phyloP scores from a whole-genome alignment of 2,797 vertebrate genomes.

The Tragelaphus eurycerus region DNA sequence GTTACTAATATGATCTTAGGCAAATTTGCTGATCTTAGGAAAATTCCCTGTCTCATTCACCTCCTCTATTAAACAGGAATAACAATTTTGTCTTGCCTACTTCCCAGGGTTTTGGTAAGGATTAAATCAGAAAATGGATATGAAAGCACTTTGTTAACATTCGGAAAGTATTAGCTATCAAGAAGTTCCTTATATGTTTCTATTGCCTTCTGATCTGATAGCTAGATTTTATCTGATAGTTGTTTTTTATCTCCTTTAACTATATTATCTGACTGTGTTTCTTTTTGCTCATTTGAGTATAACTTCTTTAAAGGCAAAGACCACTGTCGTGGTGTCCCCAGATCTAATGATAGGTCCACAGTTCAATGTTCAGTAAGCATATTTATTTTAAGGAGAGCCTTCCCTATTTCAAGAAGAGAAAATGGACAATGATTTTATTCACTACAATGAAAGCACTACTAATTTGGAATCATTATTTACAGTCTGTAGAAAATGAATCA shows the following conservation, averaged over 20 bases:
- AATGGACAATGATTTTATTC: conserved; percentile 61
- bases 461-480: conserved; percentile 82
- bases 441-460: conserved; percentile 74
- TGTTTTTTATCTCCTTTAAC: neutral
- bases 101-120: neutral
- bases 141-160: conserved; percentile 3
- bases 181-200: neutral
- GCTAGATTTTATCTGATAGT: neutral
- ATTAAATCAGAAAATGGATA: neutral
- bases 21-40: neutral
- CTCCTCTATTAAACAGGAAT: neutral
- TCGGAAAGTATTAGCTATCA: neutral
- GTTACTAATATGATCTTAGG: neutral
- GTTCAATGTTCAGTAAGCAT: neutral
- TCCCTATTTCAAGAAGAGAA: conserved; percentile 70
- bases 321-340: neutral
- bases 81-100: neutral
- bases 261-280: neutral
- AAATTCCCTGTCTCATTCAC: neutral
- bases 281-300: neutral
- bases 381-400: conserved; percentile 9
- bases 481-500: conserved; percentile 79
- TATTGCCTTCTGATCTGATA: neutral
- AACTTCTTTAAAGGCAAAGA: conserved; percentile 11
- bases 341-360: neutral